Base-by-base conservation (phyloP, 92 coral and sea anemone species). In the Chrysogorgia sp. region DNA sequence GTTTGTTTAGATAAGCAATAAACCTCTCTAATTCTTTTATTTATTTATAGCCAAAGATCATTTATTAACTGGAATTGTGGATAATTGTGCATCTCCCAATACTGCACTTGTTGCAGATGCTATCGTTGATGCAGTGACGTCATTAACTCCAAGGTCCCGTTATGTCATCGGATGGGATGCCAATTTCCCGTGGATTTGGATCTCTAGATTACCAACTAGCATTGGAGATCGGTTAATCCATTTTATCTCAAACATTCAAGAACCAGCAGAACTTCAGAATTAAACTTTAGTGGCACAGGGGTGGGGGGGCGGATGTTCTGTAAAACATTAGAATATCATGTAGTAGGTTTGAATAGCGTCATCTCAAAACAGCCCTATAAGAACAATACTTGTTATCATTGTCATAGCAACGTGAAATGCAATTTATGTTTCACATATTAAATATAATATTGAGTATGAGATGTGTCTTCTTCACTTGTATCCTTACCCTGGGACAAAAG, bases 111-210 rank as follows among this genome's bases (percentile, higher is more conserved):
- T 93, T 2, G 85, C 84, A 21, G 90, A 91, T 66, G 88, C 88
- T 63, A 89, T 93, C 32, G 61, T 69, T n/a, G 90, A 93, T 64
- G 87, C 97, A 10, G 82, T 93, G 89, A 87, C 93, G 75, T 91
- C 97, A 77, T 56, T 67, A 30, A 62, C 78, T 41, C 98, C 98
- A 2, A 85, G 83, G 68, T n/a, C 84, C 17, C 92, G 93, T 53
- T 93, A 93, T 53, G 89, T 89, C 72, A 82, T 93, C 35, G 98
- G 98, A 48, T 91, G 93, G 93, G 98, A 93, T 58, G 91, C 92
- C 6, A 71, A 87, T 12, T 69, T 89, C 13, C 55, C 91, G 63
- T 93, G 98, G 98, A 50, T 91, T 28, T 93, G 96, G 98, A 61
- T 93, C 62, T 84, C 98, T 63, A 72, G 96, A 78, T 35, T 93